Base-by-base conservation (phyloP, 2,113 vertebrate genomes). In the Equus przewalskii region DNA sequence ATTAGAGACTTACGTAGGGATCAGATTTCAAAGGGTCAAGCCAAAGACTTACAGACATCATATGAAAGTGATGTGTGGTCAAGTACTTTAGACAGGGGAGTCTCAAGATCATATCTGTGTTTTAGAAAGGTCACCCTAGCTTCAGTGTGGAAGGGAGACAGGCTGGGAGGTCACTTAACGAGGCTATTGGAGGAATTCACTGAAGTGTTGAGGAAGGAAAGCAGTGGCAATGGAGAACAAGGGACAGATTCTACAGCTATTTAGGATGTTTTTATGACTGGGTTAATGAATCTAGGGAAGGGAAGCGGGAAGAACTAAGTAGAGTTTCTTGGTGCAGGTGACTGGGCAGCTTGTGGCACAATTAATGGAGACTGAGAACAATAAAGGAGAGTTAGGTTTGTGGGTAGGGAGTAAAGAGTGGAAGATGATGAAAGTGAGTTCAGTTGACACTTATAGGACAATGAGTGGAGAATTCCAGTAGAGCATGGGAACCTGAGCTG, bases 201-300 rank as follows among this genome's bases (percentile, higher is more conserved):
- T 70, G 87, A 49, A 79, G 54, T 90, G 51, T 44, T 87, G 80
- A 76, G 64, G 19, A 92, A 91, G 44, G 80, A 82, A 95, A 90
- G 7, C 51, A 58, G 12, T 90, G 64, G 0, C 56, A 58, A 19
- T 54, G 4, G 73, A 78, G 41, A 36, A 36, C 2, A 36, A 70
- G 26, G 19, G 46, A 28, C 9, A 1, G 18, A 65, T 64, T 36
- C 24, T 33, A 28, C 6, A 89, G 21, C 2, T 18, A 1, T 41
- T 49, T 46, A 44, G 69, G 60, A 85, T 26, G 82, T 16, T 44
- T 21, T 86, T 82, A 11, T 79, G 60, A 41, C 10, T 51, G 21
- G 10, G 5, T 76, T 79, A 64, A 30, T 89, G 24, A 64, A 44
- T 81, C 1, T 64, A n/a, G 67, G 21, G 19, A 72, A 12, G 30